phyloP scores from a whole-genome alignment of 1,140 invertebrate genomes.

The Bombus confusus region DNA sequence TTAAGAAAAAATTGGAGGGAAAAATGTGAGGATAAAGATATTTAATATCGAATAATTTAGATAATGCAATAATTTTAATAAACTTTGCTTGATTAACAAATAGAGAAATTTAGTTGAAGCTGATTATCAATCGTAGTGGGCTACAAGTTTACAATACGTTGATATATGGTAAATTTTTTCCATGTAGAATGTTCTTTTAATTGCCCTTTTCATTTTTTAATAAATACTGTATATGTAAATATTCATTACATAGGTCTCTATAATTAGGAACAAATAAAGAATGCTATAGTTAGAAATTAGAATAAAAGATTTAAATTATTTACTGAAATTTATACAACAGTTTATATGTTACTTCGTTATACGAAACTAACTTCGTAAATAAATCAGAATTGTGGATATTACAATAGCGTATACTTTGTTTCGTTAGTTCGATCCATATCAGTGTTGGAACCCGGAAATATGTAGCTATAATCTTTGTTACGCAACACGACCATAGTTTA shows the following conservation, averaged over 20 bases:
- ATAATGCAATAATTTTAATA: neutral
- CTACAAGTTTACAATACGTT: neutral
- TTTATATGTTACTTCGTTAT: neutral
- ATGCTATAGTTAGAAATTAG: neutral
- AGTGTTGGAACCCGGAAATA: conserved; percentile 26
- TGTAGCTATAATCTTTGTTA: conserved; percentile 46
- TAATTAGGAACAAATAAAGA: no score
- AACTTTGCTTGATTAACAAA: neutral
- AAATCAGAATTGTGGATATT: neutral
- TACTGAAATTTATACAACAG: neutral
- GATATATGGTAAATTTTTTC: neutral
- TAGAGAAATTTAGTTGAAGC: neutral
- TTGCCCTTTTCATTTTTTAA: no score
- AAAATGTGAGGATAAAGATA: neutral
- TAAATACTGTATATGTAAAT: no score
- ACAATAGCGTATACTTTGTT: neutral
- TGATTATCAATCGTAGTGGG: neutral
- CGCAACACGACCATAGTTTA: conserved; percentile 25
- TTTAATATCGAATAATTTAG: neutral
- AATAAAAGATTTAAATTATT: neutral
- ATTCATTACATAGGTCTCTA: no score
- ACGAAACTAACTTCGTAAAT: neutral
- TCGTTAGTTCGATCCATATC: conserved; percentile 45
- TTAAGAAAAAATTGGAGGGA: accelerated
- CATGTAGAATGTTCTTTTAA: no score